Percentiles rank a stretch among this genome's conserved stretches.
Evolutionary conservation across 2,113 vertebrate genomes (phyloP).

Genomic region (Ovis aries): ARS-UI_Ramb_v3.0 NC_056055.1:76253001-76253500

Average conservation of each 20-base stretch:
- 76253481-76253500: constrained; percentile 50
- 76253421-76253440: constrained; percentile 52
- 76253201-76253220: constrained; percentile 87
- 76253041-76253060: constrained; percentile 21
- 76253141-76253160: constrained; percentile 74
- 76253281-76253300: constrained; percentile 75
- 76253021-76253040: constrained; percentile 34
- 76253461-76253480: constrained; percentile 56
- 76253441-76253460: constrained; percentile 50
- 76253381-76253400: constrained; percentile 44
- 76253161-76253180: constrained; percentile 83
- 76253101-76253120: constrained; percentile 76
- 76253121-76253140: constrained; percentile 65
- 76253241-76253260: constrained; percentile 57
- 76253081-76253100: constrained; percentile 69
- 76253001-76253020: constrained; percentile 19
- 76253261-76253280: constrained; percentile 35
- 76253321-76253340: constrained; percentile 79
- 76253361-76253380: constrained; percentile 65
- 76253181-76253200: constrained; percentile 81
- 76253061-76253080: constrained; percentile 58
- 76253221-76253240: constrained; percentile 76
- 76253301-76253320: constrained; percentile 77
- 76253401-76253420: constrained; percentile 49
- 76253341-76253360: constrained; percentile 69